phyloP scores from a whole-genome alignment of 1,140 invertebrate genomes.

The Charaxes varanes region DNA sequence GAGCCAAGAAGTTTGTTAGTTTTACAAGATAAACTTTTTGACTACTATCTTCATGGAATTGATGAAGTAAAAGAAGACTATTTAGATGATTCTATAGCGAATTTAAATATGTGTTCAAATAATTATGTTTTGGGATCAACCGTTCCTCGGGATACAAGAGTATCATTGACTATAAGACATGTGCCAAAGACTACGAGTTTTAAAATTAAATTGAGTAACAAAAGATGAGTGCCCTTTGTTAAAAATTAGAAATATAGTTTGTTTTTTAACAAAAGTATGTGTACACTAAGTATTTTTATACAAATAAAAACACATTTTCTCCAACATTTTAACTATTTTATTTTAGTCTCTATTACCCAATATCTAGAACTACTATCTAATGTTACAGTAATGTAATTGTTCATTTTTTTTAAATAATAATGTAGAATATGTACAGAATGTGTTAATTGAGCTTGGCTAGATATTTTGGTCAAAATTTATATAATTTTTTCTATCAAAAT shows the following conservation, averaged over 20 bases:
- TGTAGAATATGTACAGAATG: too few species aligned
- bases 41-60: slow-evolving; percentile 92
- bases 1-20: slow-evolving; percentile 92
- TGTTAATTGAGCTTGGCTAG: too few species aligned
- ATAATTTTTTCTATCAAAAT: too few species aligned
- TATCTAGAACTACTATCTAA: too few species aligned
- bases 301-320: too few species aligned
- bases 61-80: slow-evolving; percentile 82
- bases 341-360: too few species aligned
- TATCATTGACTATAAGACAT: slow-evolving; percentile 95
- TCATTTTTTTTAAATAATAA: too few species aligned
- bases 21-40: slow-evolving; percentile 89
- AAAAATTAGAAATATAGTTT: background rate
- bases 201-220: slow-evolving; percentile 82
- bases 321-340: too few species aligned
- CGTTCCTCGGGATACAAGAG: slow-evolving; percentile 81
- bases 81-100: slow-evolving; percentile 80
- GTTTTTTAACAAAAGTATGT: background rate
- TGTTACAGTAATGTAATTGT: too few species aligned
- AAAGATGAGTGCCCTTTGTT: too few species aligned
- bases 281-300: background rate
- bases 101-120: slow-evolving; percentile 78
- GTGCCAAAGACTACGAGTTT: slow-evolving; percentile 86
- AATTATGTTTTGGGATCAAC: slow-evolving; percentile 74
- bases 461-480: too few species aligned